These are phyloP conservation scores for Fistularia tabacaria DNA, from an alignment of 2,797 vertebrate genomes.

Conservation along the genomic window DNA sequence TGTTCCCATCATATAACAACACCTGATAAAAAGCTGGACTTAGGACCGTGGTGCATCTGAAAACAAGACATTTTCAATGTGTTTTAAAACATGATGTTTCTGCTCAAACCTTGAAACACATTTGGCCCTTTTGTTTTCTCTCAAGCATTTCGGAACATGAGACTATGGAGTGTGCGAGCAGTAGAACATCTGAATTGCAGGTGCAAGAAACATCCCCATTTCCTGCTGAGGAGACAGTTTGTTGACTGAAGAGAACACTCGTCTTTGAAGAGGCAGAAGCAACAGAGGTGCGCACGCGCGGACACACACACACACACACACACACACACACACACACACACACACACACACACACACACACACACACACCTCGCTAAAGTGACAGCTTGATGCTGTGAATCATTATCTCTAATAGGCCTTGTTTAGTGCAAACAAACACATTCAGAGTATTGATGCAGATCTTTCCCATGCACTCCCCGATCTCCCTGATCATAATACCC, in stretches of 20 bases:
- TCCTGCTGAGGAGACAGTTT: constrained; percentile 56
- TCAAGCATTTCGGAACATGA: constrained; percentile 32
- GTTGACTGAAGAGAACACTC: constrained; percentile 69
- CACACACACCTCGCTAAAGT: constrained; percentile 41
- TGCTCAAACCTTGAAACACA: constrained; percentile 7
- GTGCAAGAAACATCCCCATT: constrained; percentile 60
- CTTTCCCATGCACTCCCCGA: constrained; percentile 34
- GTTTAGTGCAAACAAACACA: constrained; percentile 71
- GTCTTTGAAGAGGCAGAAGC: constrained; percentile 61
- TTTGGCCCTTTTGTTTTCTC: constrained; percentile 14
- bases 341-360: constrained; percentile 17
- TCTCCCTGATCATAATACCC: constrained; percentile 22
- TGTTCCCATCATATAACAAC: fast-evolving
- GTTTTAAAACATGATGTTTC: neutral
- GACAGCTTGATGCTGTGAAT: constrained; percentile 62
- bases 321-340: constrained; percentile 18
- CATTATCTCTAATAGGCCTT: constrained; percentile 70
- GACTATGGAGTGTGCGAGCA: constrained; percentile 47
- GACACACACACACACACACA: constrained; percentile 15
- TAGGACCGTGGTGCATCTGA: too few species aligned
- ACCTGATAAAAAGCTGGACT: neutral
- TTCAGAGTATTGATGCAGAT: constrained; percentile 44
- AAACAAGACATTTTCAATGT: too few species aligned
- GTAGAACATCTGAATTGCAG: constrained; percentile 68
- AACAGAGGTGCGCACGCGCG: constrained; percentile 8